Conservation (phyloP, 2,888 invertebrate species). For the Cepaea hortensis region DNA sequence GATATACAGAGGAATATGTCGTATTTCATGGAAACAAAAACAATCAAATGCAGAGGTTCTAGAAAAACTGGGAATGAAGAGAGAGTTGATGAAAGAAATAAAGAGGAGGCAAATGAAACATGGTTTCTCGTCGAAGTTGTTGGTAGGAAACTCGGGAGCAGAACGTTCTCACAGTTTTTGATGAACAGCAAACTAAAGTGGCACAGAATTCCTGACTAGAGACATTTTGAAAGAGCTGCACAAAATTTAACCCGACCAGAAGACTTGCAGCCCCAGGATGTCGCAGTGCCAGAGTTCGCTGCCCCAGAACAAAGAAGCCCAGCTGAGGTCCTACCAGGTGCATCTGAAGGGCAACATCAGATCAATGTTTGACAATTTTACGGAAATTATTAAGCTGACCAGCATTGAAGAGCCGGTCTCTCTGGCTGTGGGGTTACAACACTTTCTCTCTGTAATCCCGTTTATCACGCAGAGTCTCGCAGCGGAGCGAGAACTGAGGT, state of each 20-base stretch:
- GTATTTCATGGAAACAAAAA: too few relatives aligned
- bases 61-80: too few relatives aligned
- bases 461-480: too few relatives aligned
- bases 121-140: too few relatives aligned
- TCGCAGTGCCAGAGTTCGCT: constrained; percentile 74
- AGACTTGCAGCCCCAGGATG: constrained; percentile 46
- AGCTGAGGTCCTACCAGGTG: constrained; percentile 94
- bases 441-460: too few relatives aligned
- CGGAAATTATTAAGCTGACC: constrained; percentile 82
- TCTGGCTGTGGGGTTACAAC: too few relatives aligned
- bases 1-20: too few relatives aligned
- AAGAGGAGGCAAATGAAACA: too few relatives aligned
- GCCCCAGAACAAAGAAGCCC: constrained; percentile 95
- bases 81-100: too few relatives aligned
- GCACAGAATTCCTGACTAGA: neutral
- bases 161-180: neutral
- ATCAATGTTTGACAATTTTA: constrained; percentile 97
- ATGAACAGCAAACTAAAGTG: neutral
- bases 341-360: constrained; percentile 96
- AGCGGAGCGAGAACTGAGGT: too few relatives aligned
- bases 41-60: too few relatives aligned
- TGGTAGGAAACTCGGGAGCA: too few relatives aligned
- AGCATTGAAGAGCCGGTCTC: constrained; percentile 69
- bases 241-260: neutral
- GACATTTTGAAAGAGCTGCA: neutral